A percentile compares a stretch with the other conserved stretches of the same genome.
Evolutionary conservation across 2,797 vertebrate species (phyloP).

Genomic region (Artibeus lituratus): DNA sequence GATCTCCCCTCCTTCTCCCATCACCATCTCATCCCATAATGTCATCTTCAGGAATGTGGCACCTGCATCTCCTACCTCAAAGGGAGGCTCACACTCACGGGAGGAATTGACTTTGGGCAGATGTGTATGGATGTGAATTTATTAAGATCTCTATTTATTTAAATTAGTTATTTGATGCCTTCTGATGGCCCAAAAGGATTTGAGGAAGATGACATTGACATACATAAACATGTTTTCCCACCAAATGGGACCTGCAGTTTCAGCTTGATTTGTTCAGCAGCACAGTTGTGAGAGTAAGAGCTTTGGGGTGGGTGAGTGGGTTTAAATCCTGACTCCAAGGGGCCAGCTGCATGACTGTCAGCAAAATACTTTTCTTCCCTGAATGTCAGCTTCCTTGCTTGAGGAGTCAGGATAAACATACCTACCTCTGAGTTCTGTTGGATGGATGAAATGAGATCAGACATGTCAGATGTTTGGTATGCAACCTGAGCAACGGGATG

Average conservation of each 20-base stretch:
- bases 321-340: neutral
- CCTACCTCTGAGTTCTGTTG: neutral
- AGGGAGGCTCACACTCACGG: neutral
- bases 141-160: constrained; percentile 30
- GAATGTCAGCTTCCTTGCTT: neutral
- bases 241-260: neutral
- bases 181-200: constrained; percentile 17
- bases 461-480: neutral
- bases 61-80: neutral
- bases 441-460: neutral
- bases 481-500: neutral
- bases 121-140: neutral
- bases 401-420: neutral
- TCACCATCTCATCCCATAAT: neutral
- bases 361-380: neutral
- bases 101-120: constrained; percentile 3
- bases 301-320: neutral
- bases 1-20: neutral
- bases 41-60: neutral
- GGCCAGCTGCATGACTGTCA: neutral
- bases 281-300: neutral
- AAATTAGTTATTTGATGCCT: constrained; percentile 36
- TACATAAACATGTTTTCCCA: neutral
- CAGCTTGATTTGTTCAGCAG: neutral
- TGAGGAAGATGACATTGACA: neutral